A percentile compares a stretch with the other conserved stretches of the same genome.
Conservation (phyloP, 92 coral and sea anemone species). For the Epizoanthus scotinus region DNA sequence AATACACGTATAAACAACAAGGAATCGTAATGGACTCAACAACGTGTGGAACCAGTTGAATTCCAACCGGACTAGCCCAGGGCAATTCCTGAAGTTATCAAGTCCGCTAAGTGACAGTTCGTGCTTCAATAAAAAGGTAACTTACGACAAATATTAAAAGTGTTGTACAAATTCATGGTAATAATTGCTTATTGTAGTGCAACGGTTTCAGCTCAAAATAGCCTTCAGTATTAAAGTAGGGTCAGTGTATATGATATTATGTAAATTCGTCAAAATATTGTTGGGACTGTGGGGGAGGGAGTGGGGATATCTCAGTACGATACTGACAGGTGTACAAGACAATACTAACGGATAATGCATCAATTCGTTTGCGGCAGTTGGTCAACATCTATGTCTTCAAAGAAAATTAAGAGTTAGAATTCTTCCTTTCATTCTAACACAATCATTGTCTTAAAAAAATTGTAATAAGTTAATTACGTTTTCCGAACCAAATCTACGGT, state of each 20-base stretch:
- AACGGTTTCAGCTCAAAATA: background rate
- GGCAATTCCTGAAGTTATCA: background rate
- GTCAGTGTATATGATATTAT: background rate
- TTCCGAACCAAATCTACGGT: background rate
- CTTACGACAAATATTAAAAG: background rate
- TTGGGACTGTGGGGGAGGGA: conserved; percentile 5
- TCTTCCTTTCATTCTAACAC: background rate
- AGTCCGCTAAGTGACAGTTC: background rate
- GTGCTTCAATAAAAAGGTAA: conserved; percentile 12
- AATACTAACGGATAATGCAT: conserved; percentile 1
- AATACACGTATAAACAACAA: background rate
- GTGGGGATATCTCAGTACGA: background rate
- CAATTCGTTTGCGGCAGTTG: conserved; percentile 26
- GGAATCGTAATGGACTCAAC: background rate
- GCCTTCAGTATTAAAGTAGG: background rate
- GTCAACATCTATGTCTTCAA: background rate
- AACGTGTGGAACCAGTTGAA: background rate
- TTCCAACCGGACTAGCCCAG: background rate
- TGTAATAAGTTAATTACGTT: background rate
- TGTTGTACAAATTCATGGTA: background rate
- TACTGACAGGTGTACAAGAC: conserved; percentile 23
- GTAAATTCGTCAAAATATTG: conserved; percentile 7
- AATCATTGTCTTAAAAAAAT: background rate
- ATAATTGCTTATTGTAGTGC: conserved; percentile 1
- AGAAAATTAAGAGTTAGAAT: conserved; percentile 14